Evolutionary conservation across 2,113 vertebrate genomes (phyloP).

Genomic region (Callocephalon fimbriatum): DNA sequence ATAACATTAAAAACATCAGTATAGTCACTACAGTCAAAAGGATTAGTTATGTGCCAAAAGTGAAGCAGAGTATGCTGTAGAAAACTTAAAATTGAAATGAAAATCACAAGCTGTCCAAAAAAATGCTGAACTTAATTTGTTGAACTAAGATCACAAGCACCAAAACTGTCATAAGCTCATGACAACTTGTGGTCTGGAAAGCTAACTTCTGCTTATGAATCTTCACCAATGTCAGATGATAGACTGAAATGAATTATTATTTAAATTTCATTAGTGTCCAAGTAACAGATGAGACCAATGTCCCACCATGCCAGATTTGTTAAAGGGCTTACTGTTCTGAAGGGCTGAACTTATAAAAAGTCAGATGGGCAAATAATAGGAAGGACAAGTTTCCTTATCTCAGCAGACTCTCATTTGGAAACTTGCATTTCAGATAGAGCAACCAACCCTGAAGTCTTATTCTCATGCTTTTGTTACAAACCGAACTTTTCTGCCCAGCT

Average conservation of each 20-base stretch:
- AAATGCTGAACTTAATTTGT: background rate
- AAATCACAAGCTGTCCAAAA: background rate
- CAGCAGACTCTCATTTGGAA: background rate
- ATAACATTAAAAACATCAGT: background rate
- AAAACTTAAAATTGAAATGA: background rate
- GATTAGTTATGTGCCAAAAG: background rate
- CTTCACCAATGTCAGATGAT: background rate
- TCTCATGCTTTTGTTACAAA: background rate
- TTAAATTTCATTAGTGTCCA: background rate
- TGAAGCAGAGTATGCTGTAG: background rate
- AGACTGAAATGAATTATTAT: background rate
- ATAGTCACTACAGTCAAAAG: background rate
- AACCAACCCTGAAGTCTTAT: rapidly evolving
- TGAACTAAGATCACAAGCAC: background rate
- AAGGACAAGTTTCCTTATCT: background rate
- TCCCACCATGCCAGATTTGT: background rate
- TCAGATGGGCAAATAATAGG: background rate
- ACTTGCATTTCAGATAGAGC: background rate
- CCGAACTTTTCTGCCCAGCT: rapidly evolving
- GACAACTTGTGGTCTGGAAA: background rate
- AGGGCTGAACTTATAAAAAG: background rate
- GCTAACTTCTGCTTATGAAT: background rate
- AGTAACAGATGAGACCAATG: background rate
- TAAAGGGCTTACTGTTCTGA: background rate
- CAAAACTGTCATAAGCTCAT: background rate